Evolutionary conservation across 1,140 invertebrate genomes (phyloP).

Genomic region (Solenopsis invicta): DNA sequence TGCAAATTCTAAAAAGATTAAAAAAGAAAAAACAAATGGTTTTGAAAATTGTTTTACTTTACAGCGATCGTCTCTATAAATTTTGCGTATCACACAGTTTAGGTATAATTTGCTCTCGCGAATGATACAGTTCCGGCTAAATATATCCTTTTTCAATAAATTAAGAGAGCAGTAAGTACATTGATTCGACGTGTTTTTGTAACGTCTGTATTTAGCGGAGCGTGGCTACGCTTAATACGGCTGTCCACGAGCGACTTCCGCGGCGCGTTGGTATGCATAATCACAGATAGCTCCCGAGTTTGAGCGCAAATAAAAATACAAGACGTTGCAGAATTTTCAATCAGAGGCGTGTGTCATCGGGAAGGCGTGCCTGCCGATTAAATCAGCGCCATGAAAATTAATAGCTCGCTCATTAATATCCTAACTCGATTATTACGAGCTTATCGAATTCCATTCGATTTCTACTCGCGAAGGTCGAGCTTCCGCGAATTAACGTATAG

Average conservation of each 20-base stretch:
- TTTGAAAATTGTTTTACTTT: background rate
- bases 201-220: background rate
- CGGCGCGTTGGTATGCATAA: slow-evolving; percentile 50
- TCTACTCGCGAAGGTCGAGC: slow-evolving; percentile 13
- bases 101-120: background rate
- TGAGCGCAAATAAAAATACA: slow-evolving; percentile 49
- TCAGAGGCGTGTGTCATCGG: slow-evolving; percentile 29
- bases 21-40: background rate
- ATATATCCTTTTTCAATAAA: background rate
- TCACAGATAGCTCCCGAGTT: slow-evolving; percentile 46
- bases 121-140: background rate
- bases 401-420: slow-evolving; percentile 43
- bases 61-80: background rate
- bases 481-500: slow-evolving; percentile 6
- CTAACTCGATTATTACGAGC: slow-evolving; percentile 6
- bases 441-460: slow-evolving; percentile 16
- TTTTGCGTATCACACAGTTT: background rate
- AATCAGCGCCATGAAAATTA: slow-evolving; percentile 28
- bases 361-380: slow-evolving; percentile 17
- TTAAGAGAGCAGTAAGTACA: background rate
- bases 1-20: background rate
- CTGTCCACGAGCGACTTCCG: slow-evolving; percentile 28
- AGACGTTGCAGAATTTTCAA: slow-evolving; percentile 53
- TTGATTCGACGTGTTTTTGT: background rate
- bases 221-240: background rate